Evolutionary conservation across 2,797 vertebrate genomes (phyloP), one percentile per base, ranked within the genome.

Genomic region (Periparus ater): DNA sequence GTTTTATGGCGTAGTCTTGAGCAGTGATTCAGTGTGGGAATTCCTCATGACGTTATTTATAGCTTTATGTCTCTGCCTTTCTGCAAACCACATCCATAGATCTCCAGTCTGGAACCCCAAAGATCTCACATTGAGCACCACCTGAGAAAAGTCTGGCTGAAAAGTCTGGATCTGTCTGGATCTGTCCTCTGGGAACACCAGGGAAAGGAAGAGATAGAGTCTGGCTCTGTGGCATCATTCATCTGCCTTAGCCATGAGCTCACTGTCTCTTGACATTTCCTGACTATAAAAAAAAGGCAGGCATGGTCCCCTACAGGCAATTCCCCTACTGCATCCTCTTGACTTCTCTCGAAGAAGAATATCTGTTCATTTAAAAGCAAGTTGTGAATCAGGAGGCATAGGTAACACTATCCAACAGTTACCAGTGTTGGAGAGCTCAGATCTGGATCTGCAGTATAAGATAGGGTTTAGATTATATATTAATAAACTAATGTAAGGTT

Each of bases 21-120:
- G 65, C 22, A 73, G 32, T 36, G 63, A 90, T 88, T 93, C 76
- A 63, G 57, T 55, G 36, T 85, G 88, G 79, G 85, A 93, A 95
- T 92, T 95, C 73, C 60, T 91, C 38, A 34, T 57, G 13, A 42
- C 0, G 0, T 86, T 92, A 63, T 91, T 96, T 89, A 91, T 63
- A 47, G 45, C 34, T 87, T 60, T 58, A 55, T 62, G 48, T 71
- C 60, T 88, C 60, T 60, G 60, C 29, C 32, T 78, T 89, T 88
- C 79, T 78, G 54, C 40, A 75, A 90, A 66, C 40, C 11, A 16
- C 58, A 44, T 68, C 55, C 62, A 32, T 1, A 58, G 70, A 68
- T 34, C 54, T 85, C 74, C 55, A 85, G 48, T 40, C 63, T 76
- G 48, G 38, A 54, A 73, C 16, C 6, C 12, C 21, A 86, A 78